Conservation (phyloP, 2,888 invertebrate genomes). For the Elysia crispata region DNA sequence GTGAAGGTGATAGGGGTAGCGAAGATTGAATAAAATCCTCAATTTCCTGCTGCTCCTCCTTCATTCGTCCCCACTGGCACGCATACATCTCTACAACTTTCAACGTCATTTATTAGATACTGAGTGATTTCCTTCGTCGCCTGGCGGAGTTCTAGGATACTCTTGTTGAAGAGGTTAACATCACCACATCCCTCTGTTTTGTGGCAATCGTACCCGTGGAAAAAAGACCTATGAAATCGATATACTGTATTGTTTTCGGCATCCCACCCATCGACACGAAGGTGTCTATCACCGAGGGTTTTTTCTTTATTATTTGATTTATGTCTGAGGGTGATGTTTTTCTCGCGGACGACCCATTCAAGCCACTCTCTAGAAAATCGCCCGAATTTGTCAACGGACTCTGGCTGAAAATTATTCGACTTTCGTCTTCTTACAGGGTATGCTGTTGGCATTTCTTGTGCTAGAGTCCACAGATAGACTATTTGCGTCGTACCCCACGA, state of each 20-base stretch:
- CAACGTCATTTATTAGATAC: background rate
- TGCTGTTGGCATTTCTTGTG: constrained; percentile 45
- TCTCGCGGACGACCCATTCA: background rate
- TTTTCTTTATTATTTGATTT: constrained; percentile 14
- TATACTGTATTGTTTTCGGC: constrained; percentile 15
- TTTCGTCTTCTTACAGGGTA: background rate
- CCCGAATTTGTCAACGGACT: background rate
- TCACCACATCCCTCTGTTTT: background rate
- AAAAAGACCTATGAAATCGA: constrained; percentile 29
- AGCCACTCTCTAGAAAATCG: constrained; percentile 2
- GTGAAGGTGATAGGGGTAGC: background rate
- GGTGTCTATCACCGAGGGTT: background rate
- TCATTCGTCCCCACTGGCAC: constrained; percentile 26
- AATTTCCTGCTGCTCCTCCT: background rate
- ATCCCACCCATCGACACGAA: constrained; percentile 31
- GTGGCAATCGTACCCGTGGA: constrained; percentile 22
- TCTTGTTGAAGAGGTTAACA: background rate
- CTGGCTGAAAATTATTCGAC: background rate
- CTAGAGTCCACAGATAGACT: constrained; percentile 43
- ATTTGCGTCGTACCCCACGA: constrained; percentile 51
- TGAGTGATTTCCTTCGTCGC: background rate
- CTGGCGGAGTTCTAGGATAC: background rate
- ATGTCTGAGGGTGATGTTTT: background rate
- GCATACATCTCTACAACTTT: constrained; percentile 40
- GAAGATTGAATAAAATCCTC: background rate